A percentile compares a stretch with the other conserved stretches of the same genome.
Evolutionary conservation across 2,797 vertebrate genomes (phyloP).

Genomic region (Pagetopsis macropterus): DNA sequence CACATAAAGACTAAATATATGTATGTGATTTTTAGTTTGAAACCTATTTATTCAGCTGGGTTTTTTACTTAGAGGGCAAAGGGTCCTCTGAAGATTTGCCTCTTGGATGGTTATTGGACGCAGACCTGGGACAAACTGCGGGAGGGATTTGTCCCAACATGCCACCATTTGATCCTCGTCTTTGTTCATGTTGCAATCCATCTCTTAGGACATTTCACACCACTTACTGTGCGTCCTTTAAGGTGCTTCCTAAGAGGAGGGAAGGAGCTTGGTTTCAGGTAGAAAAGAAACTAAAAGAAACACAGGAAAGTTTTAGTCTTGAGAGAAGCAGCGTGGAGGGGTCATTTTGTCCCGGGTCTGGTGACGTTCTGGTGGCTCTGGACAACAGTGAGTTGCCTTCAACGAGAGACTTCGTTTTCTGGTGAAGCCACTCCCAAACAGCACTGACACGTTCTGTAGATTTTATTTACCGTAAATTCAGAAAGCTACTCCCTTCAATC

Average conservation of each 20-base stretch:
- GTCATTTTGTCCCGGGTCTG: slow-evolving; percentile 50
- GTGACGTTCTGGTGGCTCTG: slow-evolving; percentile 61
- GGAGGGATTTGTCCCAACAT: background rate
- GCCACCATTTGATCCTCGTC: background rate
- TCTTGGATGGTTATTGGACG: slow-evolving; percentile 56
- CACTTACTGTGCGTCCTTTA: background rate
- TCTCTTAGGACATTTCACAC: background rate
- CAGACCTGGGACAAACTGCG: slow-evolving; percentile 50
- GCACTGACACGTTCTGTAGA: slow-evolving; percentile 11
- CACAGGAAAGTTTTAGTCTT: background rate
- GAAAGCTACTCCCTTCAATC: background rate
- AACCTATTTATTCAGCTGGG: slow-evolving; percentile 45
- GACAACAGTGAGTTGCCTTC: slow-evolving; percentile 81
- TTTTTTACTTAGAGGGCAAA: slow-evolving; percentile 44
- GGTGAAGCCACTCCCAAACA: slow-evolving; percentile 30
- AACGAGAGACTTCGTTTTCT: slow-evolving; percentile 63
- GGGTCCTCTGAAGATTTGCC: slow-evolving; percentile 73
- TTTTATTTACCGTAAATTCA: background rate
- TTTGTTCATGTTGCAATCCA: background rate
- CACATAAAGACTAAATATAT: slow-evolving; percentile 53
- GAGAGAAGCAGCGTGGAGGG: background rate
- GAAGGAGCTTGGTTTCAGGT: background rate
- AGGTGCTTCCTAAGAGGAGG: background rate
- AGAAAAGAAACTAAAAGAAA: background rate
- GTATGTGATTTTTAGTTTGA: slow-evolving; percentile 48